Conservation (phyloP, 2,888 invertebrate species). For the Chloromyia formosa region DNA sequence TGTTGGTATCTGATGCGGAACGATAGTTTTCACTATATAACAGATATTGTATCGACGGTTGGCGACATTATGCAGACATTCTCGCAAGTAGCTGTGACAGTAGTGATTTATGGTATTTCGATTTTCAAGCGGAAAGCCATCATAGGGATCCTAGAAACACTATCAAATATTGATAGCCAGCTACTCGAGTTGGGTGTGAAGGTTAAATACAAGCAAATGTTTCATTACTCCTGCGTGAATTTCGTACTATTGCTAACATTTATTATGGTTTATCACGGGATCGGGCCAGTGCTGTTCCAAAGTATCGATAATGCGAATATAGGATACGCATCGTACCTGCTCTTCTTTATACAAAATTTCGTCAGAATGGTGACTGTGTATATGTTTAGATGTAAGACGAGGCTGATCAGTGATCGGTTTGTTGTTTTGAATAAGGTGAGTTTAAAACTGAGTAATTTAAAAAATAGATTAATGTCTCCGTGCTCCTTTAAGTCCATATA, state of each 20-base stretch:
- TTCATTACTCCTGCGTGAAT: slow-evolving; percentile 45
- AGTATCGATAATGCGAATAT: background rate
- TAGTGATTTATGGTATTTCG: slow-evolving; percentile 42
- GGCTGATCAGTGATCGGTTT: slow-evolving; percentile 36
- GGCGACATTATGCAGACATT: slow-evolving; percentile 58
- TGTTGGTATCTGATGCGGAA: background rate
- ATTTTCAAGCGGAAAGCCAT: background rate
- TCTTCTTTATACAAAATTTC: slow-evolving; percentile 28
- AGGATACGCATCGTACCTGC: background rate
- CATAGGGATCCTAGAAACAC: background rate
- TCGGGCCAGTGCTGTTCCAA: background rate
- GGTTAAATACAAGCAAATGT: slow-evolving; percentile 38
- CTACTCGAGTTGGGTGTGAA: slow-evolving; percentile 21
- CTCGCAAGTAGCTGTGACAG: slow-evolving; percentile 41
- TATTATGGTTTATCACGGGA: background rate
- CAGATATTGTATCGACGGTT: slow-evolving; percentile 58
- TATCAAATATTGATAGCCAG: slow-evolving; percentile 28
- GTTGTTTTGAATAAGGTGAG: slow-evolving; percentile 37
- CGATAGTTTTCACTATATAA: slow-evolving; percentile 59
- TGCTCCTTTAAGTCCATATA: too few relatives aligned
- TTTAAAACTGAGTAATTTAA: too few relatives aligned
- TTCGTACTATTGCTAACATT: slow-evolving; percentile 48
- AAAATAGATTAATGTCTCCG: too few relatives aligned
- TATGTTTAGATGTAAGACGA: slow-evolving; percentile 26
- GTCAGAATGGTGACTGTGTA: slow-evolving; percentile 12